phyloP scores from a whole-genome alignment of 2,113 vertebrate genomes.

The Zingel zingel region DNA sequence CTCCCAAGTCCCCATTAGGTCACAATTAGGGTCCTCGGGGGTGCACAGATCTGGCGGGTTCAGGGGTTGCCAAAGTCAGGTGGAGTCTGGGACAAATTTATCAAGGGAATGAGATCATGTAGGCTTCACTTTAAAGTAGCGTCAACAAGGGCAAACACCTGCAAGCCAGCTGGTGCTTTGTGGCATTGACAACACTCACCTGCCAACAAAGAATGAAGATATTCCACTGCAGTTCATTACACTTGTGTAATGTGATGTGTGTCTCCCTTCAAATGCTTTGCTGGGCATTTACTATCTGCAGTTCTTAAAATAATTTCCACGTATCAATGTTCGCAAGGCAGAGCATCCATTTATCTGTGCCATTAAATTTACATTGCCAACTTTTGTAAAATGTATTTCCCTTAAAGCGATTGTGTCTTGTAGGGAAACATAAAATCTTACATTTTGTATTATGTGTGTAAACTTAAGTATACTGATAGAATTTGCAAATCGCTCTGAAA shows the following conservation, averaged over 20 bases:
- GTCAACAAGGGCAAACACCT: constrained; percentile 85
- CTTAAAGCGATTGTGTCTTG: constrained; percentile 74
- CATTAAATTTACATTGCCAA: constrained; percentile 80
- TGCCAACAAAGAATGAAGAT: constrained; percentile 73
- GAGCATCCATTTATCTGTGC: constrained; percentile 74
- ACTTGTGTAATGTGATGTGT: no score
- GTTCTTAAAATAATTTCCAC: constrained; percentile 61
- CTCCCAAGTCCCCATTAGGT: constrained; percentile 64
- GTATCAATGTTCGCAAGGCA: constrained; percentile 59
- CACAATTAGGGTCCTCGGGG: constrained; percentile 81
- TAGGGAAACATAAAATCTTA: constrained; percentile 78
- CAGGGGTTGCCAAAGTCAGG: constrained; percentile 85
- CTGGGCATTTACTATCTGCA: constrained; percentile 56
- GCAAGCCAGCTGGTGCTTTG: constrained; percentile 82
- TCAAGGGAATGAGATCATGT: constrained; percentile 85
- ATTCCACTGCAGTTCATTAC: constrained; percentile 35
- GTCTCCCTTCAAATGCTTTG: constrained; percentile 29
- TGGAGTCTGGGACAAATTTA: constrained; percentile 85
- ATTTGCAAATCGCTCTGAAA: constrained; percentile 78
- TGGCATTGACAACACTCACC: constrained; percentile 73
- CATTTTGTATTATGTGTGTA: constrained; percentile 81
- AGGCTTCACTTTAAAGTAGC: constrained; percentile 85
- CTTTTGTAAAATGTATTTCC: constrained; percentile 79
- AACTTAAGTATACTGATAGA: constrained; percentile 74
- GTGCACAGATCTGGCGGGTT: constrained; percentile 70